phyloP scores from a whole-genome alignment of 2,113 vertebrate genomes.

The Syngnathoides biaculeatus region DNA sequence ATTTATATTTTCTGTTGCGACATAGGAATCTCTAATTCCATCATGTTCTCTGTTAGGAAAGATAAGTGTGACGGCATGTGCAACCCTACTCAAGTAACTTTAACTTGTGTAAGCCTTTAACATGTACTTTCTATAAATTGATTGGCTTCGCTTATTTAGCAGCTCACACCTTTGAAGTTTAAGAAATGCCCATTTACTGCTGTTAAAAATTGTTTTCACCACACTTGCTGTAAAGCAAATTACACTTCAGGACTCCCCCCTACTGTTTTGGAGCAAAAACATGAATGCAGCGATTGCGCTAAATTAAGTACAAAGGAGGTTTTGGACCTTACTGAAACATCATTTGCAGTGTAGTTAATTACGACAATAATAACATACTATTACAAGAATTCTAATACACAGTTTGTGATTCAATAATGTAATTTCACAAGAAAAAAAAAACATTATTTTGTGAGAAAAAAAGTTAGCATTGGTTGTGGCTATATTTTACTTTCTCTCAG shows the following conservation, averaged over 20 bases:
- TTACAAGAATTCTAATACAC: background rate
- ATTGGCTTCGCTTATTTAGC: background rate
- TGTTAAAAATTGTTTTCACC: constrained; percentile 1
- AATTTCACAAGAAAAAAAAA: background rate
- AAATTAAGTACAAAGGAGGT: background rate
- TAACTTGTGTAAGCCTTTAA: background rate
- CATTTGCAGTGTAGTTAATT: background rate
- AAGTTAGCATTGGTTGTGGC: too few species aligned
- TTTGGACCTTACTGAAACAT: background rate
- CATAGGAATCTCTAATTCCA: background rate
- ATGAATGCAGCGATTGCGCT: background rate
- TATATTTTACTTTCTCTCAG: too few species aligned
- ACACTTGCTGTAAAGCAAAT: background rate
- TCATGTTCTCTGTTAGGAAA: background rate
- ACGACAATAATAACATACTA: background rate
- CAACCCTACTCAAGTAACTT: background rate
- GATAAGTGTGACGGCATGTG: background rate
- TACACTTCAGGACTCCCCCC: background rate
- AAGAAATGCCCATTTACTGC: background rate
- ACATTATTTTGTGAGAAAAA: too few species aligned
- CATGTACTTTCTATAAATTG: background rate
- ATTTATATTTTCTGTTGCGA: background rate
- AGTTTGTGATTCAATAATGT: background rate
- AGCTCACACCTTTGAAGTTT: background rate
- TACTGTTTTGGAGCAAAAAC: background rate